Evolutionary conservation across 2,113 vertebrate genomes (phyloP).

Genomic region (Alaudala cheleensis): DNA sequence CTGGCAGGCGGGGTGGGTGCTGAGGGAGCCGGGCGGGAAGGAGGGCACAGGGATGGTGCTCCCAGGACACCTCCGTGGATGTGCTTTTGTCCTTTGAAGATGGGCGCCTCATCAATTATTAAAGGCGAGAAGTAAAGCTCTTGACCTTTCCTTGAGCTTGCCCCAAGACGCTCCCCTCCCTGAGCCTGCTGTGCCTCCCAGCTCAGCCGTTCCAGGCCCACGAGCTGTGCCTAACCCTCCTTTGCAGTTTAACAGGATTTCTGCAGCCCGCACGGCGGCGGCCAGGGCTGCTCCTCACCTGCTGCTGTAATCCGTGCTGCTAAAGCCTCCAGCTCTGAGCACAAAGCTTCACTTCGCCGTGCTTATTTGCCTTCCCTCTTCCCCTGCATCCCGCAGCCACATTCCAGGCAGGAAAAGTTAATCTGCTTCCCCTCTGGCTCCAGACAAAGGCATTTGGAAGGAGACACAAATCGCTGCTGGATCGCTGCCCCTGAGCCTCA

Average conservation of each 20-base stretch:
- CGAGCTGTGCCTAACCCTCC: slow-evolving; percentile 48
- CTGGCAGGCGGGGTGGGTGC: not conserved
- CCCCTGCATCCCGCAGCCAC: not conserved
- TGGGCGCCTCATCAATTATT: not conserved
- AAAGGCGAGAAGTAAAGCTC: not conserved
- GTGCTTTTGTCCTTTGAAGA: not conserved
- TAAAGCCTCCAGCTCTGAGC: slow-evolving; percentile 50
- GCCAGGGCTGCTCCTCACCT: slow-evolving; percentile 55
- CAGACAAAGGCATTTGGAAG: not conserved
- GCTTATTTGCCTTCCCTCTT: slow-evolving; percentile 36
- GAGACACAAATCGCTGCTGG: not conserved
- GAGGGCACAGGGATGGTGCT: not conserved
- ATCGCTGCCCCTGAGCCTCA: not conserved
- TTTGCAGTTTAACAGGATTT: slow-evolving; percentile 61
- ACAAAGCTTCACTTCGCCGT: slow-evolving; percentile 53
- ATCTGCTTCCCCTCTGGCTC: not conserved
- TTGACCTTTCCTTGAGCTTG: not conserved
- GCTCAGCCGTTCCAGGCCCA: slow-evolving; percentile 30
- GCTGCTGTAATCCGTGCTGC: slow-evolving; percentile 66
- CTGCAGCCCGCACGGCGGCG: slow-evolving; percentile 31
- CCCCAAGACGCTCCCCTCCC: not conserved
- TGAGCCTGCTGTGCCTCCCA: not conserved
- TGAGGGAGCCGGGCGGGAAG: not conserved
- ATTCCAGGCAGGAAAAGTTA: slow-evolving; percentile 40
- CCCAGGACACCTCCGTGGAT: not conserved